Percentiles rank a stretch among this genome's conserved stretches.
phyloP scores from a whole-genome alignment of 2,797 vertebrate species.

The Poeciliopsis gracilis region DNA sequence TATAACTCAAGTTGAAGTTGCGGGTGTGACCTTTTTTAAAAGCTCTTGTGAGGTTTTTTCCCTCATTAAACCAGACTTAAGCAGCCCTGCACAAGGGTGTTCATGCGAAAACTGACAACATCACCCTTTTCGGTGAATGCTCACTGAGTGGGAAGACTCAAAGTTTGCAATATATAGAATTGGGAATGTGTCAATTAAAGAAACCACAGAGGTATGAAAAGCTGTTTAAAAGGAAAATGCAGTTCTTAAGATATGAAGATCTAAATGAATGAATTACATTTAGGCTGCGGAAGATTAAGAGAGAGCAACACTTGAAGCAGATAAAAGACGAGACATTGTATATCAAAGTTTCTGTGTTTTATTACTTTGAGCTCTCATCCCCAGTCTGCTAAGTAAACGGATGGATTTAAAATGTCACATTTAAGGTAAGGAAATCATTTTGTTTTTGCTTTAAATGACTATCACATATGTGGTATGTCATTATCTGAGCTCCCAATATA shows the following conservation, averaged over 20 bases:
- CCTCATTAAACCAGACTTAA: not conserved
- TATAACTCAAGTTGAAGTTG: not conserved
- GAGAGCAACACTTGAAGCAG: not conserved
- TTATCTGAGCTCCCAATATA: not conserved
- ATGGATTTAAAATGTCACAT: not conserved
- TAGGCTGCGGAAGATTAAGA: not conserved
- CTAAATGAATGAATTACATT: not conserved
- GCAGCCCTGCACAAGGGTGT: not conserved
- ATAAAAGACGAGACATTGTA: not conserved
- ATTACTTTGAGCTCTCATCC: not conserved
- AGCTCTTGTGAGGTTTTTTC: not conserved
- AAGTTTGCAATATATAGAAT: not conserved
- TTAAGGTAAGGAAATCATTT: not conserved
- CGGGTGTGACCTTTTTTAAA: not conserved
- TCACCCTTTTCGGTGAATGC: not conserved
- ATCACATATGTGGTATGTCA: not conserved
- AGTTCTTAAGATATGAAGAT: not conserved
- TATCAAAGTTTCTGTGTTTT: not conserved
- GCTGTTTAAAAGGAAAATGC: no score
- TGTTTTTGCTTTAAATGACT: not conserved
- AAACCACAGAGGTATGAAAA: not conserved
- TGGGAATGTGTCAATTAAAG: not conserved
- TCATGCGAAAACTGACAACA: not conserved
- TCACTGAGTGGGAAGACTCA: not conserved
- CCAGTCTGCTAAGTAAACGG: not conserved